phyloP scores from a whole-genome alignment of 2,113 vertebrate genomes.

The Oxyura jamaicensis region DNA sequence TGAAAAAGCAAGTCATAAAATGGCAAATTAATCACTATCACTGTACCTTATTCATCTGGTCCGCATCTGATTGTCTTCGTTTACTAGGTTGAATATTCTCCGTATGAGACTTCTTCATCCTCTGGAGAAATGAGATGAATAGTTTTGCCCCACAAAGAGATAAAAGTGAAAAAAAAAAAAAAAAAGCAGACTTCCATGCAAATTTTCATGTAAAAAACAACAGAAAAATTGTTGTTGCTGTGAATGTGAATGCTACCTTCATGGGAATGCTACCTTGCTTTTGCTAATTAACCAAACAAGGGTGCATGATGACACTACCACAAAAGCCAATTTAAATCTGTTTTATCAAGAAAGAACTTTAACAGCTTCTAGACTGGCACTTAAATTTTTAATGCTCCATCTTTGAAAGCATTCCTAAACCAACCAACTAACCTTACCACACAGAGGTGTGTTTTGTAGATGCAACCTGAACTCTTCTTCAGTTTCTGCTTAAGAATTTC shows the following conservation, averaged over 20 bases:
- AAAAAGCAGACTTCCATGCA: not conserved
- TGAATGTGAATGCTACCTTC: not conserved
- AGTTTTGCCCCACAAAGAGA: slow-evolving; percentile 1
- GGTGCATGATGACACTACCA: not conserved
- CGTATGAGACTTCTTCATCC: not conserved
- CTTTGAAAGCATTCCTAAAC: not conserved
- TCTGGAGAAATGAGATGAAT: not conserved
- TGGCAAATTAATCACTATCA: not conserved
- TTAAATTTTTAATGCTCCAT: not conserved
- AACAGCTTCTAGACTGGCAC: not conserved
- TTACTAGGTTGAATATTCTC: not conserved
- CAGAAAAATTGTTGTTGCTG: not conserved
- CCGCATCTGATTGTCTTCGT: not conserved
- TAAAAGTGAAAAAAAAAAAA: not conserved
- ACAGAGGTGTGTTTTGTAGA: not conserved
- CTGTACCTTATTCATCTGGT: slow-evolving; percentile 3
- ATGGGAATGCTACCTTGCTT: not conserved
- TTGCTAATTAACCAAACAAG: not conserved
- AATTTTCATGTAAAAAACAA: not conserved
- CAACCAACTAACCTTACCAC: not conserved
- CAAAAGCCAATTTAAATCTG: not conserved
- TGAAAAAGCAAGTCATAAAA: not conserved
- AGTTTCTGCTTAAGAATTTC: not conserved
- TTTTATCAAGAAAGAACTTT: not conserved
- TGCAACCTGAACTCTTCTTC: not conserved